A percentile compares a stretch with the other conserved stretches of the same genome.
phyloP scores from a whole-genome alignment of 2,797 vertebrate genomes.

The Phrynocephalus vlangalii region DNA sequence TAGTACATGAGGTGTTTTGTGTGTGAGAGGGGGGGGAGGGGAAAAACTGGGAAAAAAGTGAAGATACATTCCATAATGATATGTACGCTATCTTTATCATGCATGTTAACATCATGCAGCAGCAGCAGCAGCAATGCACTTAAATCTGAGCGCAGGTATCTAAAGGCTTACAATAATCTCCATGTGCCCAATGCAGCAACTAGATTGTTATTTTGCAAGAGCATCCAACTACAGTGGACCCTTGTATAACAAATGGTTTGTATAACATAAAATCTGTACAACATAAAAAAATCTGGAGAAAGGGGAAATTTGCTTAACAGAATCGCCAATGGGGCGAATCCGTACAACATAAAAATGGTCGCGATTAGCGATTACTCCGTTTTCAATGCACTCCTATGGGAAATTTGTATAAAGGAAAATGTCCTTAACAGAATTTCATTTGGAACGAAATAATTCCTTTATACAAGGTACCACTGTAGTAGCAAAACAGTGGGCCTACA shows the following conservation, averaged over 20 bases:
- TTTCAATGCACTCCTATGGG: too few relatives aligned
- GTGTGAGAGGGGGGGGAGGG: not conserved
- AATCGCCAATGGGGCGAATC: too few relatives aligned
- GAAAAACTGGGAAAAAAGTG: not conserved
- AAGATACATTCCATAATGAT: not conserved
- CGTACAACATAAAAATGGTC: too few relatives aligned
- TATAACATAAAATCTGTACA: too few relatives aligned
- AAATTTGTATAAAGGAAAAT: too few relatives aligned
- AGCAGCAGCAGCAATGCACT: not conserved
- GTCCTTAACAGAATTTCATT: too few relatives aligned
- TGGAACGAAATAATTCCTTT: too few relatives aligned
- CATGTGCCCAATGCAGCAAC: not conserved
- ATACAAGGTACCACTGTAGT: not conserved
- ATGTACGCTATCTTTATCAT: not conserved
- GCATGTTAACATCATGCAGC: not conserved
- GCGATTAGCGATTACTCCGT: too few relatives aligned
- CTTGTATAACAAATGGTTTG: too few relatives aligned
- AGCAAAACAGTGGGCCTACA: constrained; percentile 5
- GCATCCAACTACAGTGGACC: not conserved
- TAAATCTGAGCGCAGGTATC: not conserved
- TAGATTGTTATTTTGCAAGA: constrained; percentile 9
- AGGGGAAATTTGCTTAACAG: too few relatives aligned
- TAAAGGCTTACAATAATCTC: not conserved
- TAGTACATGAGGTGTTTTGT: not conserved
- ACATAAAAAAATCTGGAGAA: too few relatives aligned